phyloP scores from a whole-genome alignment of 1,140 invertebrate species.

The Drosophila elegans region DNA sequence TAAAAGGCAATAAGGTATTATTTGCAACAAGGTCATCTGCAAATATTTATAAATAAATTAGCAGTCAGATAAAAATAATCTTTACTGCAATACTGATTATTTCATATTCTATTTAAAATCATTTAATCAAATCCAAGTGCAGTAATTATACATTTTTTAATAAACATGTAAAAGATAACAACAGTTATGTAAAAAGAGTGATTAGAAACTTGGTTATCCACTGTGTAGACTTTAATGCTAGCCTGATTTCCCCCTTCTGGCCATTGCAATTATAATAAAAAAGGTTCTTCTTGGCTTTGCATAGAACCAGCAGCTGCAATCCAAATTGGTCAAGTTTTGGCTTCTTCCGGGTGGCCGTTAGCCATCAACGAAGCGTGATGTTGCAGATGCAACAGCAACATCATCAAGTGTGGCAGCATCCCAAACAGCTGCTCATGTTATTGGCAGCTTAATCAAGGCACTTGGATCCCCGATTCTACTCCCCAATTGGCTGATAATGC shows the following conservation, averaged over 20 bases:
- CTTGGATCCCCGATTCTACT: slow-evolving; percentile 6
- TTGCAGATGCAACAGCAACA: slow-evolving; percentile 27
- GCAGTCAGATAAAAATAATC: too few relatives aligned
- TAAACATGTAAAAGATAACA: background rate
- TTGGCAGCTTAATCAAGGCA: slow-evolving; percentile 64
- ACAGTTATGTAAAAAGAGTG: too few relatives aligned
- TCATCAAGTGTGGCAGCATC: slow-evolving; percentile 9
- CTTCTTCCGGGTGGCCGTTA: slow-evolving; percentile 49
- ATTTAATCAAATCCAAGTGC: too few relatives aligned
- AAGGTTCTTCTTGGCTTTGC: slow-evolving; percentile 1
- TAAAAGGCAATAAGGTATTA: too few relatives aligned
- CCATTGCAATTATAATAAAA: slow-evolving; percentile 11
- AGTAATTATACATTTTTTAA: too few relatives aligned
- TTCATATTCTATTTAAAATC: too few relatives aligned
- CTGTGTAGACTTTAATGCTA: slow-evolving; percentile 11
- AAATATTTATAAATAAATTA: too few relatives aligned
- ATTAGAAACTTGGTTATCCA: too few relatives aligned
- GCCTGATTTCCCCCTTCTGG: slow-evolving; percentile 11
- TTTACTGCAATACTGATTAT: too few relatives aligned
- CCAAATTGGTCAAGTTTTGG: slow-evolving; percentile 36
- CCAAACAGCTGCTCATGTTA: slow-evolving; percentile 42
- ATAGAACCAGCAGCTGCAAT: slow-evolving; percentile 4
- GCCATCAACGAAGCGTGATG: slow-evolving; percentile 52
- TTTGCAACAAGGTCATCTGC: too few relatives aligned
- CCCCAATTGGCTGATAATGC: slow-evolving; percentile 50